Base-by-base conservation (phyloP, 1,140 invertebrate species). In the Chionoecetes opilio region DNA sequence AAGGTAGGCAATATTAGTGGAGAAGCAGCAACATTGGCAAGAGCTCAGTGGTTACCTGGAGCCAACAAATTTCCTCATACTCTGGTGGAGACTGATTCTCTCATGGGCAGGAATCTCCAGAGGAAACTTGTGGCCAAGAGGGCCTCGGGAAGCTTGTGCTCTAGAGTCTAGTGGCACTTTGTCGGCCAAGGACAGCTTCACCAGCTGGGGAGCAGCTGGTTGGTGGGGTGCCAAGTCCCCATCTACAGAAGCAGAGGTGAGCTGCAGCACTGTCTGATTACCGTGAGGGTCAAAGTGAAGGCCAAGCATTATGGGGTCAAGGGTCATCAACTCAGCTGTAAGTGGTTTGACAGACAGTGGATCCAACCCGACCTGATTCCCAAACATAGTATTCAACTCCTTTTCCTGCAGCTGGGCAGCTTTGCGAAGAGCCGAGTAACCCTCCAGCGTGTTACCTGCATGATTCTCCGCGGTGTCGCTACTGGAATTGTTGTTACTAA, bases 221-320 rank as follows among this genome's bases (percentile, higher is more conserved):
- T 82, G 94, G 34, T 92, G 94, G 37, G 82, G 75, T 26, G 32
- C 63, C 75, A 91, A 46, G 32, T 87, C 89, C 90, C 94, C 94
- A 86, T 95, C 94, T 92, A 92, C 90, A 75, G 94, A 95, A 95
- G 94, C 87, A 41, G 93, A 87, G 37, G 93, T 94, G 31, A 96
- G 91, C 91, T 96, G 94, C 14, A 96, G 95, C 63, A 96, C 91
- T 93, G 96, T 96, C 84, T 96, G 94, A 82, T 96, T 96, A 94
- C 94, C 95, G 41, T 87, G 82, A 9, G 96, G 95, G 91, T 96
- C 96, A 95, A 96, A 96, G 87, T 96, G 96, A 41, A 96, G 94
- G 87, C 96, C 96, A 82, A 96, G 92, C 85, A 95, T 82, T 91
- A 96, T 88, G 34, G 96, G 95, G 87, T 96, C 96, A 92, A 95